Percentiles rank a stretch among this genome's conserved stretches.
Evolutionary conservation across 2,888 invertebrate genomes (phyloP).

Genomic region (Alviniconcha strummeri): DNA sequence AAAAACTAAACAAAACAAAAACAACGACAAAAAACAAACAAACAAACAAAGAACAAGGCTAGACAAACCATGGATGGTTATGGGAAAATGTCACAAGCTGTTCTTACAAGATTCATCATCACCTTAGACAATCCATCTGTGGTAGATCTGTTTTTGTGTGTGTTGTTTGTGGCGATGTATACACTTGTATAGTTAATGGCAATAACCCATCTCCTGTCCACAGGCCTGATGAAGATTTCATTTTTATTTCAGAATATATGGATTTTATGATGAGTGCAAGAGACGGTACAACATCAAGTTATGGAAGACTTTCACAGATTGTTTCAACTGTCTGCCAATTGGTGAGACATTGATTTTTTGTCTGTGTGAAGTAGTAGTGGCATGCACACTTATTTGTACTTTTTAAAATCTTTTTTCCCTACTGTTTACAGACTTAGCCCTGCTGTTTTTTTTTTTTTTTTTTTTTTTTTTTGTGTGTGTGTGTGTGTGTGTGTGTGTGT

Average conservation of each 20-base stretch:
- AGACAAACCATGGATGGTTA: too few relatives aligned
- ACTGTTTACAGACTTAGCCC: background rate
- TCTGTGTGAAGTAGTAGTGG: background rate
- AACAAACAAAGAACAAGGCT: too few relatives aligned
- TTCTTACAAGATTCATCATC: too few relatives aligned
- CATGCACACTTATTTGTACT: background rate
- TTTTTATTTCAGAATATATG: constrained; percentile 75
- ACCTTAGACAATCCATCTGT: too few relatives aligned
- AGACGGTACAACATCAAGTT: constrained; percentile 76
- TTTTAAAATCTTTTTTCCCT: background rate
- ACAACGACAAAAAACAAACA: too few relatives aligned
- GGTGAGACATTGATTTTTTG: constrained; percentile 53
- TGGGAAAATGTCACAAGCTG: too few relatives aligned
- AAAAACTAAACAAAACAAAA: too few relatives aligned
- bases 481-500: too few relatives aligned
- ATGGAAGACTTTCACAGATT: constrained; percentile 77
- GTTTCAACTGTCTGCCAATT: constrained; percentile 77
- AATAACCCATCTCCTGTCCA: too few relatives aligned
- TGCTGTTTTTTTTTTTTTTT: too few relatives aligned
- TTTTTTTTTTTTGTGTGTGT: too few relatives aligned
- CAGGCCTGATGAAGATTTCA: background rate
- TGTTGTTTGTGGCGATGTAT: background rate
- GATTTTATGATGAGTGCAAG: constrained; percentile 78
- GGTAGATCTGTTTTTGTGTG: background rate
- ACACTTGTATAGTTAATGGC: too few relatives aligned